These are phyloP conservation scores for Rhombomys opimus DNA, from an alignment of 2,113 vertebrate genomes.

Conservation along the genomic window DNA sequence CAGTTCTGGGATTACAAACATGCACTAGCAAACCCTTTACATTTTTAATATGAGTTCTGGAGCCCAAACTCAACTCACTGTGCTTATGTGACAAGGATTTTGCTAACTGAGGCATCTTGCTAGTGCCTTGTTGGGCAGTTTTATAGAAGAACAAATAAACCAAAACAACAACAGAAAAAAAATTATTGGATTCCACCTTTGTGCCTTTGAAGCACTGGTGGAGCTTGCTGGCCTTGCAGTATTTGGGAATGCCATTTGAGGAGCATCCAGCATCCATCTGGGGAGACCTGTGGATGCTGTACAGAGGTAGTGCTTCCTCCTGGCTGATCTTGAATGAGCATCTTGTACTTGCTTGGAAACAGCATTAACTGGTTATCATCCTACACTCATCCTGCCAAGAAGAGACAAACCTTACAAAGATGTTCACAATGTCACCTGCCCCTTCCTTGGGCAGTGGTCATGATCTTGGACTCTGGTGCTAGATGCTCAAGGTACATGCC, in stretches of 20 bases:
- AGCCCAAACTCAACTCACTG: background rate
- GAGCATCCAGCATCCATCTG: background rate
- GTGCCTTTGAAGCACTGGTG: background rate
- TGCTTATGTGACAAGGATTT: background rate
- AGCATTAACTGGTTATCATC: background rate
- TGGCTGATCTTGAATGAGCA: background rate
- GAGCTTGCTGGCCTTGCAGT: fast-evolving
- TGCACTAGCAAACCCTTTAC: background rate
- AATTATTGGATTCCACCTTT: background rate
- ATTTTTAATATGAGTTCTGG: background rate
- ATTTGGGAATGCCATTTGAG: background rate
- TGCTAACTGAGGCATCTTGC: background rate
- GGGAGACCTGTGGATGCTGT: background rate
- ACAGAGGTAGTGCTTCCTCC: too few relatives aligned
- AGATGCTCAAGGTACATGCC: background rate
- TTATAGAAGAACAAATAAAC: background rate
- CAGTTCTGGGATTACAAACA: background rate
- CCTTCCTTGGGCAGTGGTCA: background rate
- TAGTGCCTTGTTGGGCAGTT: background rate
- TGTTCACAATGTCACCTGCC: background rate
- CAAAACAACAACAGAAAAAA: background rate
- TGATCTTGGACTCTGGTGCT: background rate
- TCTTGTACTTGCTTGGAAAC: background rate
- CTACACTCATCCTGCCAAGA: background rate
- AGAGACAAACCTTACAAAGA: too few relatives aligned